Percentiles rank a stretch among this genome's conserved stretches.
Conservation (phyloP, 2,888 invertebrate species). For the Hyles lineata region DNA sequence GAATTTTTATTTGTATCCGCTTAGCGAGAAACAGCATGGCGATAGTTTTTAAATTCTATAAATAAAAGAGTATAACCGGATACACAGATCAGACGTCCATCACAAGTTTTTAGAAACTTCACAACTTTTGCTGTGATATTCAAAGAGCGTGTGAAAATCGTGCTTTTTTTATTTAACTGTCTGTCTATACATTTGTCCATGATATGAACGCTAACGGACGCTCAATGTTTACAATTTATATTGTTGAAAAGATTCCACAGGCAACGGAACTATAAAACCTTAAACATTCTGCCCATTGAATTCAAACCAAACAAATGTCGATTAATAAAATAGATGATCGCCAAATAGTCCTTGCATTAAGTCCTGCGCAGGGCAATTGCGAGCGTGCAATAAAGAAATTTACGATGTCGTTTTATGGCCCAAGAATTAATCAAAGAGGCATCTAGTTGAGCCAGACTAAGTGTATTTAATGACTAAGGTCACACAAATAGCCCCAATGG, state of each 20-base stretch:
- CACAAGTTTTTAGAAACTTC: too few relatives aligned
- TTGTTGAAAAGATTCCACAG: neutral
- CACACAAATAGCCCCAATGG: slow-evolving; percentile 14
- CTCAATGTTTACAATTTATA: too few relatives aligned
- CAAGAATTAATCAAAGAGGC: slow-evolving; percentile 35
- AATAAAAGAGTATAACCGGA: too few relatives aligned
- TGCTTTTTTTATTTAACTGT: too few relatives aligned
- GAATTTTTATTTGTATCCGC: too few relatives aligned
- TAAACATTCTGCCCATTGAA: neutral
- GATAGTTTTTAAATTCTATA: too few relatives aligned
- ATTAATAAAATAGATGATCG: slow-evolving; percentile 14
- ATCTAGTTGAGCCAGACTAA: slow-evolving; percentile 22
- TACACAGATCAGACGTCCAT: too few relatives aligned
- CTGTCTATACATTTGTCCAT: too few relatives aligned
- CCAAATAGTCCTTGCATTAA: slow-evolving; percentile 20
- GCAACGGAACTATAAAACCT: neutral
- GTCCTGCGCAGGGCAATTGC: slow-evolving; percentile 23
- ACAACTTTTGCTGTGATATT: too few relatives aligned
- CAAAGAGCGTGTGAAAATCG: too few relatives aligned
- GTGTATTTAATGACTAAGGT: slow-evolving; percentile 28
- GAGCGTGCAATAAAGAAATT: slow-evolving; percentile 32
- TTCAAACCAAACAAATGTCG: neutral
- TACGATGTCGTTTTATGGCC: slow-evolving; percentile 36
- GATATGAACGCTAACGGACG: too few relatives aligned
- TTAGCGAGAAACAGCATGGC: too few relatives aligned